A percentile compares a stretch with the other conserved stretches of the same genome.
These are phyloP conservation scores for Mandrillus leucophaeus DNA, from an alignment of 2,113 vertebrate genomes.

Conservation along the genomic window DNA sequence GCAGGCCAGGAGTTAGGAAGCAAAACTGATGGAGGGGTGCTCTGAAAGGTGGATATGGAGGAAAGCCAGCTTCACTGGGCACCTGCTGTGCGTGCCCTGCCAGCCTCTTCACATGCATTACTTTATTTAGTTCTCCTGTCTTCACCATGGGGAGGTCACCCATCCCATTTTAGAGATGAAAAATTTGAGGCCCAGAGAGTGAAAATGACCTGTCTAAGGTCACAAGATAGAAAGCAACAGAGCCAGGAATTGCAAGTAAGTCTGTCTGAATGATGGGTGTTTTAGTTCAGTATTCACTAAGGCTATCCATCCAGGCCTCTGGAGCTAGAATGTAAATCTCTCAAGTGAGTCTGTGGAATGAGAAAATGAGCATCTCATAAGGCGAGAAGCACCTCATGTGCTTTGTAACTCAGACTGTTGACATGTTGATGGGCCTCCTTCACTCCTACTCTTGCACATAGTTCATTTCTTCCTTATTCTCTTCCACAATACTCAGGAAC, in stretches of 20 bases:
- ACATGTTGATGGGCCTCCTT: not conserved
- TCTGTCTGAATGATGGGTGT: not conserved
- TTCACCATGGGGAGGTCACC: not conserved
- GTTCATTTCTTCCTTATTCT: not conserved
- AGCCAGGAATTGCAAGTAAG: not conserved
- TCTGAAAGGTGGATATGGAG: not conserved
- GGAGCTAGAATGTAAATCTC: not conserved
- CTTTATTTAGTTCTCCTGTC: not conserved
- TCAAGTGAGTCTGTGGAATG: not conserved
- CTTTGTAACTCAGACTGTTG: fast-evolving
- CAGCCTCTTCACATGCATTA: not conserved
- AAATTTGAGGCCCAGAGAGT: not conserved
- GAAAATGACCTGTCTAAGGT: not conserved
- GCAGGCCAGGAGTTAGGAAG: not conserved
- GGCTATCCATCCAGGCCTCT: not conserved
- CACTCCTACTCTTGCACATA: not conserved
- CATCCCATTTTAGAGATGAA: not conserved
- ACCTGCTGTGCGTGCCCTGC: not conserved
- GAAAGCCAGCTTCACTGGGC: not conserved
- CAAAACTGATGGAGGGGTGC: too few species aligned
- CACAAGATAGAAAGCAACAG: not conserved
- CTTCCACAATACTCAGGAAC: not conserved
- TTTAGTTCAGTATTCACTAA: not conserved
- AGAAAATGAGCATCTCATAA: fast-evolving
- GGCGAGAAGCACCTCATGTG: fast-evolving